A percentile compares a stretch with the other conserved stretches of the same genome.
These are phyloP conservation scores for Pogoniulus pusillus DNA, from an alignment of 2,797 vertebrate species.

Conservation along the genomic window DNA sequence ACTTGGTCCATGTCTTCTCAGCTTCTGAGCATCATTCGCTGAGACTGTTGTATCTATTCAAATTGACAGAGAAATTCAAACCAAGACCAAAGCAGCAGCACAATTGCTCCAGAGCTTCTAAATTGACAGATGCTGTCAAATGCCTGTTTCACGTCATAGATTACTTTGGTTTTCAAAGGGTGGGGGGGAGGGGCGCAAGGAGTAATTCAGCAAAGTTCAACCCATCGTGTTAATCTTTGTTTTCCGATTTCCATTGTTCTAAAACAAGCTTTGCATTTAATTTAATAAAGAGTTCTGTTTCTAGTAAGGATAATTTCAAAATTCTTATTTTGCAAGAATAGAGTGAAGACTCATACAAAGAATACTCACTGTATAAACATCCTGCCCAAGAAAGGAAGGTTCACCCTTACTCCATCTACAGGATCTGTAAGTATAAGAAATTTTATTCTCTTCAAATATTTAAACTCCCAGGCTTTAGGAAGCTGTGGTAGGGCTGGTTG, in stretches of 20 bases:
- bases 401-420: background rate
- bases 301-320: constrained; percentile 46
- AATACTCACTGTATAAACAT: constrained; percentile 14
- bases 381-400: background rate
- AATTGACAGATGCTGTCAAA: constrained; percentile 18
- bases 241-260: constrained; percentile 42
- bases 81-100: background rate
- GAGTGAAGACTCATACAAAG: constrained; percentile 40
- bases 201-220: background rate
- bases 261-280: constrained; percentile 28
- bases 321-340: constrained; percentile 37
- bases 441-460: constrained; percentile 38
- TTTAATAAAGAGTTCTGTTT: constrained; percentile 32
- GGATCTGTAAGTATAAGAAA: constrained; percentile 48
- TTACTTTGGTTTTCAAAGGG: constrained; percentile 34
- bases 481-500: background rate
- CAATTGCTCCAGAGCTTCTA: constrained; percentile 7
- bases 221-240: background rate
- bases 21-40: background rate
- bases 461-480: constrained; percentile 6
- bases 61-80: constrained; percentile 37
- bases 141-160: constrained; percentile 10
- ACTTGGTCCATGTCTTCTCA: background rate
- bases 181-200: accelerated
- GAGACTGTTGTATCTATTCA: background rate